Base-by-base conservation (phyloP, 2,888 invertebrate genomes). In the Drosophila setosimentum region DNA sequence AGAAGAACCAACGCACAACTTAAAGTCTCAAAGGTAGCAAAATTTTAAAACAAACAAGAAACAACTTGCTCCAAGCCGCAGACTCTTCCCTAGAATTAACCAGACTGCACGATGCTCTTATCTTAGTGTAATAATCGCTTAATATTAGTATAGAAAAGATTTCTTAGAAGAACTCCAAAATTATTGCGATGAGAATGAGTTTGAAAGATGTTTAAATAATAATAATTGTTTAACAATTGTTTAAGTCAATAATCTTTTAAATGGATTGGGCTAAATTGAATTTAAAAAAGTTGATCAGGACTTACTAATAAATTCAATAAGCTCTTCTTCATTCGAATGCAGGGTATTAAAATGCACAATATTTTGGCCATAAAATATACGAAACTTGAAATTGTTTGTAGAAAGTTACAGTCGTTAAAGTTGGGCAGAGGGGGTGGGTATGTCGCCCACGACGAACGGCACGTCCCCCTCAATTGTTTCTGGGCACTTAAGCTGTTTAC, bases 401-500 rank as follows among this genome's bases (percentile, higher is more conserved):
- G 54, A 65, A 66, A 67, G 67, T 66, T 55, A 54, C 45, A 48
- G 35, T 37, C n/a, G 35, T 53, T 64, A 53, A 18, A 3, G 32
- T 67, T 53, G 53, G 45, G 13, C 27, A 27, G 21, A 11, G 42
- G 40, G 2, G 4, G 24, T n/a, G 5, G 4, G 27, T 13, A 27
- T 29, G 49, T 24, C 30, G 37, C 27, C 2, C 27, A 35, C 54
- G 3, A 27, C 4, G 2, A 7, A 35, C 27, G 24, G 18, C 45
- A 18, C 63, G 5, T 8, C 42, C 13, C 33, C 24, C 16, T n/a
- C 35, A n/a, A 42, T 45, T 69, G 42, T 69, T 69, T 69, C 55
- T 45, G 70, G 69, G 37, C 57, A 62, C 50, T 69, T 71, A 68
- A 76, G 64, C 57, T 76, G 67, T 76, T 76, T 62, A 67, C 62